Base-by-base conservation (phyloP, 2,888 invertebrate species). In the Pomacea canaliculata region DNA sequence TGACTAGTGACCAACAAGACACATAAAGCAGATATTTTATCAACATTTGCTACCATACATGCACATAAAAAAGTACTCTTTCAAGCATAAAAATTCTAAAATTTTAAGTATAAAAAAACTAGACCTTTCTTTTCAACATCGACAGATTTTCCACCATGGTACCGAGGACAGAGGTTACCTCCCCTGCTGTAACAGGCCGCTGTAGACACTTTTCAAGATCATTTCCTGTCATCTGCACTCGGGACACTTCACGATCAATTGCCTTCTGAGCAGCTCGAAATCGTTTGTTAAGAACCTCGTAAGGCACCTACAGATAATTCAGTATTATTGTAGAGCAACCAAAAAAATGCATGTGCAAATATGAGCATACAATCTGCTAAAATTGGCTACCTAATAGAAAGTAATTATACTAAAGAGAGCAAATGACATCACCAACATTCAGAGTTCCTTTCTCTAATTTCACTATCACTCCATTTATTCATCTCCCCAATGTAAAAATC, bases 261-360 rank as follows among this genome's bases (percentile, higher is more conserved):
- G 95, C 95, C 86, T 98, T 97, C 91, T 99, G 99, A 4, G 98
- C 96, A 69, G 95, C 94, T 76, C 99, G 94, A 91, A 98, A 99
- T 87, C 96, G 96, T 91, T 99, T 99, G 92, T 99, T 99, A 82
- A 99, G 93, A 71, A 99, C 94, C 92, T 99, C 99, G 89, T 99
- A 99, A 2, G 99, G 99, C 82, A 99, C 97, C 96, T 97, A 85
- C 27, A 90, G 81, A 70, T 65, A 69, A 68, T 59, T 37, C 51
- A n/a, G 68, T 51, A 59, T 8, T 18, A 37, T 49, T n/a, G n/a
- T 23, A 73, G 37, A 66, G 37, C 19, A 10, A 48, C 49, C 49
- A 56, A 13, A 46, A 67, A 51, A 23, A 27, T 8, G 60, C 18
- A 49, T 27, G 56, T 49, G 49, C 37, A 7, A 49, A 23, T 23